Conservation (phyloP, 2,113 vertebrate genomes). For the Hemibates koningsi region DNA sequence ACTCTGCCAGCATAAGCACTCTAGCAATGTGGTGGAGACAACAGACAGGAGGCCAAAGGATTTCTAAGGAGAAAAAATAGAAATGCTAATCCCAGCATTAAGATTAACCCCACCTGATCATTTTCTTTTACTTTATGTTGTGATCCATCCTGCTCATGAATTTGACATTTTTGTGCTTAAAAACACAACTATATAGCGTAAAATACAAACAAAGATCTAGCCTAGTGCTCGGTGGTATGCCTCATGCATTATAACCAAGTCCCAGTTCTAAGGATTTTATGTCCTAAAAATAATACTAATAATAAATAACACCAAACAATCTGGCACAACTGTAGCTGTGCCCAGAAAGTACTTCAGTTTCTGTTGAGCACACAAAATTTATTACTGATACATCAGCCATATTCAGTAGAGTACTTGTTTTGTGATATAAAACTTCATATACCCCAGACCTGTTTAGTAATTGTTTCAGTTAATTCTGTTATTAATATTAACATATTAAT, state of each 20-base stretch:
- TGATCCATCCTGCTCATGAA: neutral
- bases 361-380: neutral
- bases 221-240: neutral
- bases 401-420: neutral
- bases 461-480: neutral
- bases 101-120: neutral
- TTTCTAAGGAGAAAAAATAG: neutral
- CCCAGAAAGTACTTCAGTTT: neutral
- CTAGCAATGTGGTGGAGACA: neutral
- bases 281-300: neutral
- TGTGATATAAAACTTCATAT: neutral
- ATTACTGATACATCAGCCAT: neutral
- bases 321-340: neutral
- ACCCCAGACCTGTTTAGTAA: neutral
- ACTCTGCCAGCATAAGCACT: slow-evolving; percentile 10
- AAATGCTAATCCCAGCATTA: neutral
- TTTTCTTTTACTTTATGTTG: neutral
- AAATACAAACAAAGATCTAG: neutral
- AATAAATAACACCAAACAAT: neutral
- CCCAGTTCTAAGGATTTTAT: neutral
- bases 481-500: neutral
- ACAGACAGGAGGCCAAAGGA: neutral
- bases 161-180: neutral
- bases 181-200: neutral
- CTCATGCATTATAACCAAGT: neutral